Conservation (phyloP, 2,888 invertebrate species). For the Labia minor region DNA sequence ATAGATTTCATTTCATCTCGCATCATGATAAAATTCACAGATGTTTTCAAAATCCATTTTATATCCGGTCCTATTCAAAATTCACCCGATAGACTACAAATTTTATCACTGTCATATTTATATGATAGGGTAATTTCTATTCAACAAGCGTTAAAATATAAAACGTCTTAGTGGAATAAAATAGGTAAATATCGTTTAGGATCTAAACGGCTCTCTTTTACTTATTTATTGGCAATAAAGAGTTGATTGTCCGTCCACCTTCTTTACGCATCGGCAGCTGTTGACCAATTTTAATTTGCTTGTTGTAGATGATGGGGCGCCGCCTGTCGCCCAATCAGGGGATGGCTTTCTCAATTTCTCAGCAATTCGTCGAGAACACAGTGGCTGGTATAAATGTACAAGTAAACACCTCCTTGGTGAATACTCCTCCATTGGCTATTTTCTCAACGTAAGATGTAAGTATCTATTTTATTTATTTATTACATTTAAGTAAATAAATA, state of each 20-base stretch:
- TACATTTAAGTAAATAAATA: too few species aligned
- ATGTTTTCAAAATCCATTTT: conserved; percentile 13
- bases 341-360: conserved; percentile 79
- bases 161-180: conserved; percentile 8
- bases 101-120: conserved; percentile 13
- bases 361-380: conserved; percentile 64
- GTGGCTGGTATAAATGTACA: conserved; percentile 88
- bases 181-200: conserved; percentile 7
- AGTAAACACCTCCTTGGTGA: conserved; percentile 71
- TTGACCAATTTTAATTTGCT: background rate
- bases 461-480: too few species aligned
- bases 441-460: conserved; percentile 79
- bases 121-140: conserved; percentile 13
- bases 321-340: conserved; percentile 52
- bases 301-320: conserved; percentile 24
- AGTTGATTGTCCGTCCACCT: too few species aligned
- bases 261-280: background rate
- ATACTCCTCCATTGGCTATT: conserved; percentile 84
- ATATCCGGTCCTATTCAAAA: background rate
- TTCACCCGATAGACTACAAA: conserved; percentile 13
- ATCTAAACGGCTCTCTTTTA: background rate
- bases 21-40: conserved; percentile 13
- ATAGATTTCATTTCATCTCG: background rate
- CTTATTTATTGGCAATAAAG: background rate
- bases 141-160: conserved; percentile 13